These are phyloP conservation scores for Eolophus roseicapilla DNA, from an alignment of 2,113 vertebrate genomes.

Conservation along the genomic window DNA sequence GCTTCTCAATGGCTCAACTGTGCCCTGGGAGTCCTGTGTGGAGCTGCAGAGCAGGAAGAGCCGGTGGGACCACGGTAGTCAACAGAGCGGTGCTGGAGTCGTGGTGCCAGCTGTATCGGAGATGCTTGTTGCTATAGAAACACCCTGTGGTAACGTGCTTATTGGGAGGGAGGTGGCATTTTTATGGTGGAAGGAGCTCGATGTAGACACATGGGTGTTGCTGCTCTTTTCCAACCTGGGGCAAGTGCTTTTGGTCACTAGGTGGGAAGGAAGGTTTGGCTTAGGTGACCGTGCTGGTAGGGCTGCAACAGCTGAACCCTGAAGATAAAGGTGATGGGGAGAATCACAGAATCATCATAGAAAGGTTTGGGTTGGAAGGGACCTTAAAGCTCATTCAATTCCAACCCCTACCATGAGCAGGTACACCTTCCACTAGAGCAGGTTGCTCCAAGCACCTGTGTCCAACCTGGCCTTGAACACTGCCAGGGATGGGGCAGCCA, in stretches of 20 bases:
- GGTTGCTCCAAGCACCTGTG: neutral
- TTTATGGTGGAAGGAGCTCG: neutral
- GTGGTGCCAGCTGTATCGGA: accelerated
- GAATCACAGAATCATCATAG: neutral
- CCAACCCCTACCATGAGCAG: neutral
- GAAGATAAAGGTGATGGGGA: neutral
- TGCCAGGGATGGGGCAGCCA: neutral
- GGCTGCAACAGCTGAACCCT: accelerated
- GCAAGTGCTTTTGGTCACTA: accelerated
- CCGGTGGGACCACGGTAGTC: neutral
- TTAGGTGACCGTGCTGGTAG: accelerated
- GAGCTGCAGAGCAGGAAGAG: neutral
- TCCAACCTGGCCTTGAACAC: neutral
- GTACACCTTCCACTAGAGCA: neutral
- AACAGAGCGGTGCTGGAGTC: neutral
- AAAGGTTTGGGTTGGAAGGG: neutral
- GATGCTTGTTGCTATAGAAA: slow-evolving; percentile 16
- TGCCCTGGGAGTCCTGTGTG: neutral
- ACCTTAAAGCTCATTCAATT: neutral
- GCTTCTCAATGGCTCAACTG: neutral
- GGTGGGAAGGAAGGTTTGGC: neutral
- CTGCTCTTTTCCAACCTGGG: neutral
- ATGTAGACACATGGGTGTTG: neutral
- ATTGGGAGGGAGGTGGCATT: neutral
- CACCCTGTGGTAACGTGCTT: neutral